Conservation (phyloP, 2,888 invertebrate species). For the Epistrophella euchroma region DNA sequence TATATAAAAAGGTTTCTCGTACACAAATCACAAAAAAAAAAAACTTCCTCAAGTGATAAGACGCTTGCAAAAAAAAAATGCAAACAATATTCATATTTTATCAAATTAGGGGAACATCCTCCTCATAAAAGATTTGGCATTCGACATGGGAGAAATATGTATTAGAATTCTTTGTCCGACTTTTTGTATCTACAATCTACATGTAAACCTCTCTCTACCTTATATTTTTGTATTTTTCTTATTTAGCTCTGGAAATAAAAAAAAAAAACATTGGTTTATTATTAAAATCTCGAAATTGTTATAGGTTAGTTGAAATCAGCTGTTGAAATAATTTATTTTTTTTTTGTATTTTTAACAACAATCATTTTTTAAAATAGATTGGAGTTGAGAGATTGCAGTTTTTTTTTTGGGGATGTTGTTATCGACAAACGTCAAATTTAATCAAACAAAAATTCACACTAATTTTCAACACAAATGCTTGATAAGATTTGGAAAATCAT, state of each 20-base stretch:
- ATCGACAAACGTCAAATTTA: slow-evolving; percentile 9
- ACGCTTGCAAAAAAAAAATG: not conserved
- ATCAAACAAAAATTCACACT: not conserved
- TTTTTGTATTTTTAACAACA: not conserved
- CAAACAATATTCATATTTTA: not conserved
- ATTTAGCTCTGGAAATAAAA: too few relatives aligned
- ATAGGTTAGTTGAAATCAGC: not conserved
- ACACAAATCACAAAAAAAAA: not conserved
- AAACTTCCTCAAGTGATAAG: slow-evolving; percentile 15
- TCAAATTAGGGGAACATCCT: not conserved
- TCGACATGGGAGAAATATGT: not conserved
- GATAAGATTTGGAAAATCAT: not conserved
- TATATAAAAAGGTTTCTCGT: not conserved
- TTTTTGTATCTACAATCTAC: too few relatives aligned
- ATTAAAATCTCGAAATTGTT: not conserved
- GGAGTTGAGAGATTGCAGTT: not conserved
- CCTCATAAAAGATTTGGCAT: not conserved
- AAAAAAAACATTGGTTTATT: too few relatives aligned
- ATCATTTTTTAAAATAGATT: not conserved
- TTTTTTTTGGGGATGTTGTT: slow-evolving; percentile 2
- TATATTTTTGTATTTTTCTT: too few relatives aligned
- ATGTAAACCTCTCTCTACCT: too few relatives aligned
- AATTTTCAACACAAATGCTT: not conserved
- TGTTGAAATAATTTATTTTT: not conserved
- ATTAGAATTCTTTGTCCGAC: not conserved